Evolutionary conservation across 2,113 vertebrate species (phyloP).

Genomic region (Camelus dromedarius): DNA sequence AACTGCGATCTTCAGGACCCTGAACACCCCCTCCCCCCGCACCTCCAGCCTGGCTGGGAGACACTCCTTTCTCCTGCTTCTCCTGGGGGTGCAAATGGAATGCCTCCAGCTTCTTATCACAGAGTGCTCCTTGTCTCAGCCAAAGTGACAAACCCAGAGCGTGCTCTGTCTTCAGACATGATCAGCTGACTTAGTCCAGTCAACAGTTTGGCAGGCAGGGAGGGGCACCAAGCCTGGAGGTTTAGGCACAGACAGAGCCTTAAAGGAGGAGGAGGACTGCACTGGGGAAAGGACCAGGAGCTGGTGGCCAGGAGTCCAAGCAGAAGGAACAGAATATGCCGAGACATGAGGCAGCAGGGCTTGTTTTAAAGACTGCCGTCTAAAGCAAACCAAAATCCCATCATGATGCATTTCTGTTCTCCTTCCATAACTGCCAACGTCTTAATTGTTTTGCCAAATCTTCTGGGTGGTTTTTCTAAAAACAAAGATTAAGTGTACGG

Average conservation of each 20-base stretch:
- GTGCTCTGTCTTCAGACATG: not conserved
- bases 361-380: not conserved
- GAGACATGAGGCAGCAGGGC: rapidly evolving
- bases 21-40: not conserved
- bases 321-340: rapidly evolving
- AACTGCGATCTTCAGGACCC: not conserved
- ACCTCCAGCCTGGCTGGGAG: not conserved
- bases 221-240: not conserved
- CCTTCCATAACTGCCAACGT: not conserved
- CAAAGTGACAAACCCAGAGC: not conserved
- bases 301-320: not conserved
- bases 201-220: not conserved
- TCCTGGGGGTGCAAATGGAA: not conserved
- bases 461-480: not conserved
- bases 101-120: not conserved
- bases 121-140: not conserved
- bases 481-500: not conserved
- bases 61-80: not conserved
- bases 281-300: not conserved
- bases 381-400: rapidly evolving
- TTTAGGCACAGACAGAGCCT: not conserved
- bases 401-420: too few relatives aligned
- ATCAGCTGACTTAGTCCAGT: not conserved
- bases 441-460: not conserved
- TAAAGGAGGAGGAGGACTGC: not conserved